These are phyloP conservation scores for Terebella lapidaria DNA, from an alignment of 2,888 invertebrate species.

Conservation along the genomic window DNA sequence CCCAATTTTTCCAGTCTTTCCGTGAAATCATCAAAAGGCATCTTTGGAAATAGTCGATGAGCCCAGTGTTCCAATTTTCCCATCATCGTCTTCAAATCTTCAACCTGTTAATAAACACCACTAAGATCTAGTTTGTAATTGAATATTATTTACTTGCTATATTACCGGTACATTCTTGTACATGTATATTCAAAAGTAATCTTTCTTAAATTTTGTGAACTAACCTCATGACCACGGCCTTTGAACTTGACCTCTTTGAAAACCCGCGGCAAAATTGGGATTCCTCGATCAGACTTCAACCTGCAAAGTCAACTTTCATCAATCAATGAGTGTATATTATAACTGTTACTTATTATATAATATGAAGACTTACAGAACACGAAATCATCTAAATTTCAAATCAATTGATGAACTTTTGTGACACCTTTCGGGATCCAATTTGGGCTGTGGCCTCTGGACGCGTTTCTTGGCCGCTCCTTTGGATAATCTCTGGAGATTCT, in stretches of 20 bases:
- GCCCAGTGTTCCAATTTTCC: constrained; percentile 88
- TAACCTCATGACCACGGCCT: constrained; percentile 69
- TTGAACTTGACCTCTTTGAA: constrained; percentile 77
- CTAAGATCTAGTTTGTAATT: not conserved
- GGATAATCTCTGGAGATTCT: constrained; percentile 36
- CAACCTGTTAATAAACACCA: constrained; percentile 57
- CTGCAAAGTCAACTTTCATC: constrained; percentile 37
- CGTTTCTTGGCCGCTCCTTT: constrained; percentile 48
- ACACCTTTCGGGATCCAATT: constrained; percentile 48
- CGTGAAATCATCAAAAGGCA: constrained; percentile 80
- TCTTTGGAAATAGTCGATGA: constrained; percentile 83
- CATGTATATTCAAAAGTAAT: too few relatives aligned
- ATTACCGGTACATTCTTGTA: not conserved
- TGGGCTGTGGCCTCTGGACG: constrained; percentile 40
- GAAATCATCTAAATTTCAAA: too few relatives aligned
- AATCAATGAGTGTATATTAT: too few relatives aligned
- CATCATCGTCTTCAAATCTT: constrained; percentile 75
- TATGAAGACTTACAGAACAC: too few relatives aligned
- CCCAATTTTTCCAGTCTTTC: constrained; percentile 76
- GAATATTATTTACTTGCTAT: not conserved
- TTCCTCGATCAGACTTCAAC: constrained; percentile 73
- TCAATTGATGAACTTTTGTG: too few relatives aligned
- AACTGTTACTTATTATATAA: too few relatives aligned
- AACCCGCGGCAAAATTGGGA: constrained; percentile 72
- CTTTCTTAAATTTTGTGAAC: too few relatives aligned